Evolutionary conservation across 2,113 vertebrate species (phyloP).

Genomic region (Odocoileus virginianus): DNA sequence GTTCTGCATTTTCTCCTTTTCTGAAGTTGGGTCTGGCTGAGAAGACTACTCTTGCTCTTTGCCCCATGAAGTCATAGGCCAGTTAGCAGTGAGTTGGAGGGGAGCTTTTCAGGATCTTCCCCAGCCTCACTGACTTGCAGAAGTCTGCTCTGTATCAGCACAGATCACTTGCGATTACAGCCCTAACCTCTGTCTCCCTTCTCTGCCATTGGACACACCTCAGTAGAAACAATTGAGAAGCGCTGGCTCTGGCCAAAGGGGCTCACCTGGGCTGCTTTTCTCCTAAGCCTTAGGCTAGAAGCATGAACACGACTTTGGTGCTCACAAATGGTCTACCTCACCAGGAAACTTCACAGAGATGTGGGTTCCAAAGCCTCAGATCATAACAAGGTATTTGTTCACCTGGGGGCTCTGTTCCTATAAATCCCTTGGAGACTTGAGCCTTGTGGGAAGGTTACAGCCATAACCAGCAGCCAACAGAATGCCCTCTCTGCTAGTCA

Average conservation of each 20-base stretch:
- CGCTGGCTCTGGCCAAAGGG: background rate
- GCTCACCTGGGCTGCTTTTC: background rate
- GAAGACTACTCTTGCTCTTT: background rate
- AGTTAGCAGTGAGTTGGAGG: background rate
- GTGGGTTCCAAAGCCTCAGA: background rate
- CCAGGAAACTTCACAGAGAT: background rate
- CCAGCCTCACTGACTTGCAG: background rate
- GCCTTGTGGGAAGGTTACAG: background rate
- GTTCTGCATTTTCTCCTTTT: background rate
- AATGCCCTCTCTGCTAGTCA: background rate
- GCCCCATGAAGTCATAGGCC: background rate
- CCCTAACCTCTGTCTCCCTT: background rate
- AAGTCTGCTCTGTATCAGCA: background rate
- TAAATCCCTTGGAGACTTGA: background rate
- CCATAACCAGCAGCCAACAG: background rate
- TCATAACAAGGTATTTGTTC: background rate
- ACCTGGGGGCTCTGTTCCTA: background rate
- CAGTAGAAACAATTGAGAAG: background rate
- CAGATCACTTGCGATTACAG: background rate
- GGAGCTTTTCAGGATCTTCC: background rate
- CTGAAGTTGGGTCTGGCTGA: background rate
- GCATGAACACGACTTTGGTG: background rate
- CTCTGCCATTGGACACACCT: background rate
- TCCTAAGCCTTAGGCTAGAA: background rate
- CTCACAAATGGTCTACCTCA: background rate